These are phyloP conservation scores for Micrasema longulum DNA, from an alignment of 1,140 invertebrate species.

Conservation along the genomic window DNA sequence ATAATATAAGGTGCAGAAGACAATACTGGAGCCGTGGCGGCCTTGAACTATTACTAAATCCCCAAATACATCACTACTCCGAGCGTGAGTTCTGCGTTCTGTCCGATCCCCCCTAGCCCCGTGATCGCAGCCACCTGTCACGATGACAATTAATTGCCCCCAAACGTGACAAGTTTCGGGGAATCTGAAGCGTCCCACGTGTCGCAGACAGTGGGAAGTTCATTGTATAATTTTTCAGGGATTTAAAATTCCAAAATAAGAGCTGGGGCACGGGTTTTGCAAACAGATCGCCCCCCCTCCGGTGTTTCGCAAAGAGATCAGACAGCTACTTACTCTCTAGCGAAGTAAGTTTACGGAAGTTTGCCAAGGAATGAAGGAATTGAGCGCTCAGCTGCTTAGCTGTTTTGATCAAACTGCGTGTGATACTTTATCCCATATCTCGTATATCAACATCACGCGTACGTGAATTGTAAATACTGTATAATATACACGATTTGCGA, in stretches of 20 bases:
- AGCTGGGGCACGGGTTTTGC: background rate
- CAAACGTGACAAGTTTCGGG: background rate
- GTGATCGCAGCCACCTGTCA: slow-evolving; percentile 9
- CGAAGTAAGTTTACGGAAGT: too few species aligned
- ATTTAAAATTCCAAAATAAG: background rate
- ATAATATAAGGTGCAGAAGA: background rate
- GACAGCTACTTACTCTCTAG: background rate
- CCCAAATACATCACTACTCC: slow-evolving; percentile 15
- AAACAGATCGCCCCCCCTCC: slow-evolving; percentile 24
- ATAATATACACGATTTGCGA: too few species aligned
- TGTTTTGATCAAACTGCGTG: background rate
- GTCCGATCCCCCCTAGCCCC: background rate
- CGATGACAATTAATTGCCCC: background rate
- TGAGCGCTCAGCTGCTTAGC: slow-evolving; percentile 8
- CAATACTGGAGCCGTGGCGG: slow-evolving; percentile 7
- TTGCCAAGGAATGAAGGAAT: background rate
- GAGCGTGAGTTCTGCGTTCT: background rate
- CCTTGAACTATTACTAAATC: slow-evolving; percentile 28
- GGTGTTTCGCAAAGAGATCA: slow-evolving; percentile 23
- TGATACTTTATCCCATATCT: too few species aligned
- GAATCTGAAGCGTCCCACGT: background rate
- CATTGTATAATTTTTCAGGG: background rate
- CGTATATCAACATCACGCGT: too few species aligned
- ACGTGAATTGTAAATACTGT: too few species aligned
- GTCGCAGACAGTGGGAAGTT: background rate